Evolutionary conservation across 2,113 vertebrate genomes (phyloP).

Genomic region (Desmodus rotundus): DNA sequence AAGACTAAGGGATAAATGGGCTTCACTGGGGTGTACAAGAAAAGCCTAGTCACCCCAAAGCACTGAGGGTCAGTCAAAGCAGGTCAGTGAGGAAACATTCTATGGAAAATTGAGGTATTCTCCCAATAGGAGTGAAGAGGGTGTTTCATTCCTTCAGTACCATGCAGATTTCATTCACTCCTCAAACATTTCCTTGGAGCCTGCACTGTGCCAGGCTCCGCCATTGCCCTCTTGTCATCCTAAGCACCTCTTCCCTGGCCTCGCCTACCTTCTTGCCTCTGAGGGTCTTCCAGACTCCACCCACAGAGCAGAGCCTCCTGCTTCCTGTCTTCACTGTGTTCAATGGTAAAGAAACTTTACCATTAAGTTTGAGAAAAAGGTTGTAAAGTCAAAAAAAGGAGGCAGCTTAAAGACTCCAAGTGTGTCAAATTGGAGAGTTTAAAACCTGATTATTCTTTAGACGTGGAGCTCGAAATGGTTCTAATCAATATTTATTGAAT

Average conservation of each 20-base stretch:
- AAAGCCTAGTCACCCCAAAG: neutral
- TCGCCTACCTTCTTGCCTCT: neutral
- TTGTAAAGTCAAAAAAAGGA: neutral
- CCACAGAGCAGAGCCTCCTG: neutral
- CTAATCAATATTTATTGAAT: slow-evolving; percentile 52
- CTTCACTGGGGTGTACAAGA: neutral
- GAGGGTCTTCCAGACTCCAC: neutral
- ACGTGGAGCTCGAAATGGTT: neutral
- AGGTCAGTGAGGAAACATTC: neutral
- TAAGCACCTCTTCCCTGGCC: neutral
- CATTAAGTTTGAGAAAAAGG: neutral
- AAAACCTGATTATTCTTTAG: slow-evolving; percentile 11
- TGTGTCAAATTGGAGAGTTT: neutral
- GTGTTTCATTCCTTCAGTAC: neutral
- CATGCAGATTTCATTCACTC: neutral
- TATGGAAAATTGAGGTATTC: neutral
- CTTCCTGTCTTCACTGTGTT: neutral
- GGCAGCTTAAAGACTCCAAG: neutral
- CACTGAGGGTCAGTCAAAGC: neutral
- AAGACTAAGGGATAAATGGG: neutral
- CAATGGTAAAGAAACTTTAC: neutral
- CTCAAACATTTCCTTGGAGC: neutral
- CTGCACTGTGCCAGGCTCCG: neutral
- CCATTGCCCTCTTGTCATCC: neutral
- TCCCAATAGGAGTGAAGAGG: neutral